Evolutionary conservation across 2,113 vertebrate genomes (phyloP), one percentile per base, ranked within the genome.

Genomic region (Junco hyemalis): DNA sequence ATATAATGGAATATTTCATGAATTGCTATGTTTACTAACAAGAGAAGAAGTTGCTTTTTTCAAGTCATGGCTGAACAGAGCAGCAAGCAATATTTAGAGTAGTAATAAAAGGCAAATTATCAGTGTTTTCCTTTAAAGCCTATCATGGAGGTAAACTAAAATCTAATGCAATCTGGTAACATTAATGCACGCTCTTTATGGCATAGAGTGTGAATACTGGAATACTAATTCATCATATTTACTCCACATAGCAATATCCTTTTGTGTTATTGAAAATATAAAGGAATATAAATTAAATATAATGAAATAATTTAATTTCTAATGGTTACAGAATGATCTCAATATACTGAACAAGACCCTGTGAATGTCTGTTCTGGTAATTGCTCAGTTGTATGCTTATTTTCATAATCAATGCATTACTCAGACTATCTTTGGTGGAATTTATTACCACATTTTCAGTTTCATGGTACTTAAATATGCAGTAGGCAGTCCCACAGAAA

Each of bases 401-500:
- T 95, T 97, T 95, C 81, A 82, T 96, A 97, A 97, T 98, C 97
- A 95, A 81, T 97, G 94, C 82, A 85, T 88, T 96, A 81, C 86
- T 91, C 87, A 96, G 94, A 77, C 92, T 96, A 84, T 88, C 96
- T 95, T 97, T 86, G 77, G 89, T 54, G 88, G 88, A 94, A 98
- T 98, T 97, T 97, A 98, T 97, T 97, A 71, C 95, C 95, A 95
- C 95, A 93, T 97, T 97, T 97, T 96, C 94, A 92, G 36, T 97
- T 97, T 93, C 91, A 96, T n/a, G 70, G 90, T 94, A 91, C 97
- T 97, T 97, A 96, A 96, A 95, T 96, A 97, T 98, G 97, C 96
- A 92, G 73, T 76, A 95, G 77, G 81, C 86, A 74, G 73, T 88
- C 64, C 95, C 88, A 72, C 85, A 92, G 97, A 95, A 97, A 97